Evolutionary conservation across 2,113 vertebrate genomes (phyloP), one percentile per base, ranked within the genome.

Genomic region (Lethenteron reissneri): DNA sequence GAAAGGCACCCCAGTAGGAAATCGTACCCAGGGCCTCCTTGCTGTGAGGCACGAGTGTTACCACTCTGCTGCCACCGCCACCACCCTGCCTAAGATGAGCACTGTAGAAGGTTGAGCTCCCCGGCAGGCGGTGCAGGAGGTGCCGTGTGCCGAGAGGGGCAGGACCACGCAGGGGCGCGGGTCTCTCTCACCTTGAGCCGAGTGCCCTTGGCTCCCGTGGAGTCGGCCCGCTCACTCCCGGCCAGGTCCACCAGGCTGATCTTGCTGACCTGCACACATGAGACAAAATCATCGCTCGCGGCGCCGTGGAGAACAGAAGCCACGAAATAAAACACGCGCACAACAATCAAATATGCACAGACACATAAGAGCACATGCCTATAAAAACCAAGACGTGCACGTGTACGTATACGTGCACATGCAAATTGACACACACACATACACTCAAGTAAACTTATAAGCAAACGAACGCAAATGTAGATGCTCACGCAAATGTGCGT

Each of bases 241-340:
- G 94, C 94, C 72, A 99, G 83, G 77, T 99, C 94, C 80, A 99
- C 94, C 25, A 99, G 83, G 80, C 94, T 99, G 75, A 99, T 95
- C 84, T 99, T 99, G 82, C 94, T 99, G 79, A 99, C 94, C 94
- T 99, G 77, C 41, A 5, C 41, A 41, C 41, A 41, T 8, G 60
- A 19, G 8, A 14, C 60, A 64, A 64, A 64, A 14, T 15, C 14
- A 19, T 14, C 14, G 60, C 14, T 14, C 14, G 60, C 14, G 60
- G 60, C 14, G 60, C 14, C 60, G 14, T 15, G 60, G 4, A 64
- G 14, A 64, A 15, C 14, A 15, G 17, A 15, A 64, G 14, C 14
- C 60, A 64, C 17, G 8, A 15, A 64, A 15, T 15, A 15, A 64
- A 15, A 64, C 17, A 64, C 60, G 17, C 17, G 17, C 17, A 64